phyloP scores from a whole-genome alignment of 2,113 vertebrate genomes.

The Coreoperca whiteheadi region DNA sequence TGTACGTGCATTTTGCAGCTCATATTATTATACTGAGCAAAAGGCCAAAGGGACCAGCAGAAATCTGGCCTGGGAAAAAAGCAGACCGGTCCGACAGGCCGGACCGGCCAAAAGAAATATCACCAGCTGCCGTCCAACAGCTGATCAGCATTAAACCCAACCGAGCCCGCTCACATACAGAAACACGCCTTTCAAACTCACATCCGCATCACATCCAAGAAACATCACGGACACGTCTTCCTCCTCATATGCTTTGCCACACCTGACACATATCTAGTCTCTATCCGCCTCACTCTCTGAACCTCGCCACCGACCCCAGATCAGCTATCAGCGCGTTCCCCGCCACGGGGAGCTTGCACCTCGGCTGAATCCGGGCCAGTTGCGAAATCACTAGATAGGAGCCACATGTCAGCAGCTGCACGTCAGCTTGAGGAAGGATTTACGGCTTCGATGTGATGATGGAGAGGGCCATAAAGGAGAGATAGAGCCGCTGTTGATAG shows the following conservation, averaged over 20 bases:
- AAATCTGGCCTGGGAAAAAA: slow-evolving; percentile 30
- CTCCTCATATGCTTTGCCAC: slow-evolving; percentile 3
- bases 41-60: slow-evolving; percentile 37
- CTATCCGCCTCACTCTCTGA: slow-evolving; percentile 21
- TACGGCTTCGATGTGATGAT: slow-evolving; percentile 66
- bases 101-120: slow-evolving; percentile 35
- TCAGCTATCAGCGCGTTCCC: slow-evolving; percentile 20
- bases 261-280: slow-evolving; percentile 9
- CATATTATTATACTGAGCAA: slow-evolving; percentile 41
- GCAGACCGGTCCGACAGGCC: not conserved
- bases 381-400: slow-evolving; percentile 60
- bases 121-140: slow-evolving; percentile 48
- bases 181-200: slow-evolving; percentile 29
- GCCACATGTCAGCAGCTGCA: slow-evolving; percentile 70
- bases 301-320: slow-evolving; percentile 33
- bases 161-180: slow-evolving; percentile 13
- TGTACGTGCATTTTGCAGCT: slow-evolving; percentile 24
- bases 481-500: slow-evolving; percentile 57
- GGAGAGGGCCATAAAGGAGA: slow-evolving; percentile 59
- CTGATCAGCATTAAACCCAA: slow-evolving; percentile 51
- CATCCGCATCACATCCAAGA: slow-evolving; percentile 25
- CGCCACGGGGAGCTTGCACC: not conserved
- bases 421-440: slow-evolving; percentile 66
- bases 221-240: not conserved
- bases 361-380: slow-evolving; percentile 17